phyloP scores from a whole-genome alignment of 2,113 vertebrate genomes.

The Pangasianodon gigas region DNA sequence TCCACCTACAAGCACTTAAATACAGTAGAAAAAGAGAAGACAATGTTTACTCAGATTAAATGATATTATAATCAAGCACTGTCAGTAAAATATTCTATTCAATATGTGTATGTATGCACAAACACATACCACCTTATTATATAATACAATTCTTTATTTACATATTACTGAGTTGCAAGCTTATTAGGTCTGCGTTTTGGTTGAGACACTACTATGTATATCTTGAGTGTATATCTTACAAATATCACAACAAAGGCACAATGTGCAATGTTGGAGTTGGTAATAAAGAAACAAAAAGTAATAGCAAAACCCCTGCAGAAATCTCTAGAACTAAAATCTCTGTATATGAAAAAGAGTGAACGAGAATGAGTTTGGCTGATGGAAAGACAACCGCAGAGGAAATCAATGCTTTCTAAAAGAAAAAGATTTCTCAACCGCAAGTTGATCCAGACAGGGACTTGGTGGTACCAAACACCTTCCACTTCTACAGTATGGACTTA shows the following conservation, averaged over 20 bases:
- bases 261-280: no score
- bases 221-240: no score
- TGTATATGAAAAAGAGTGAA: not conserved
- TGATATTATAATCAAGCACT: not conserved
- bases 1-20: conserved; percentile 81
- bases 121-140: not conserved
- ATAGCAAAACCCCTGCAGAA: not conserved
- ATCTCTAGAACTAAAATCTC: not conserved
- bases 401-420: not conserved
- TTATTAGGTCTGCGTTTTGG: not conserved
- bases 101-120: not conserved
- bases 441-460: not conserved
- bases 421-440: not conserved
- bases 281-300: no score
- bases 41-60: not conserved
- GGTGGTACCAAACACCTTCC: not conserved
- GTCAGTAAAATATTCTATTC: not conserved
- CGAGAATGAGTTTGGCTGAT: not conserved
- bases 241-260: no score
- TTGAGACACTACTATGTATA: not conserved
- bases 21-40: not conserved
- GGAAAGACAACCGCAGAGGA: not conserved
- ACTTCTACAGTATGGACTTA: not conserved
- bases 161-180: not conserved
- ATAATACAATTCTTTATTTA: not conserved